phyloP scores from a whole-genome alignment of 2,888 invertebrate genomes.

The Euplexia lucipara region DNA sequence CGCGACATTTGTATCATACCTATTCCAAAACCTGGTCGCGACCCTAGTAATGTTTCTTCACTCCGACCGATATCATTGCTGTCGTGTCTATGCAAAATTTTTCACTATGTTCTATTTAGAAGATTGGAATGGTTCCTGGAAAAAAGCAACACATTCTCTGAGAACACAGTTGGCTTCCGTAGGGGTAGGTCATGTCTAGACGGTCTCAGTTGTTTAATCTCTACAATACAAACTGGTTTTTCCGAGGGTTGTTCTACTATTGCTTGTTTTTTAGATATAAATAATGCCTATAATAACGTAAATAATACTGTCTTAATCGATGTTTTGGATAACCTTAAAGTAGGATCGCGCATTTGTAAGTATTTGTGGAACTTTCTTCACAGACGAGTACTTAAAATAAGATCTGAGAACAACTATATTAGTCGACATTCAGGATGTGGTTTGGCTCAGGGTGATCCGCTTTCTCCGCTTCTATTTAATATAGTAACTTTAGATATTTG shows the following conservation, averaged over 20 bases:
- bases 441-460: too few relatives aligned
- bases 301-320: slow-evolving; percentile 6
- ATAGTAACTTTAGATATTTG: too few relatives aligned
- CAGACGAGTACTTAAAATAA: slow-evolving; percentile 9
- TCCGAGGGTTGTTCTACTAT: slow-evolving; percentile 4
- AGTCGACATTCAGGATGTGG: neutral
- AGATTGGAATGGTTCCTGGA: slow-evolving; percentile 1
- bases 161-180: slow-evolving; percentile 13
- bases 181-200: slow-evolving; percentile 11
- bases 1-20: neutral
- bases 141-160: slow-evolving; percentile 5
- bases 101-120: neutral
- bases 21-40: neutral
- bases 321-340: slow-evolving; percentile 7
- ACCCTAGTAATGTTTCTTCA: neutral
- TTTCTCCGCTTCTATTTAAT: too few relatives aligned
- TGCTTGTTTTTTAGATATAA: slow-evolving; percentile 4
- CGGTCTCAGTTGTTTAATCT: neutral
- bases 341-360: slow-evolving; percentile 5
- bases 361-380: slow-evolving; percentile 20
- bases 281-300: slow-evolving; percentile 4
- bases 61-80: neutral
- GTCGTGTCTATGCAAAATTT: neutral
- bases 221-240: neutral
- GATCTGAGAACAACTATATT: neutral